phyloP scores from a whole-genome alignment of 2,113 vertebrate genomes.

The Apus apus region DNA sequence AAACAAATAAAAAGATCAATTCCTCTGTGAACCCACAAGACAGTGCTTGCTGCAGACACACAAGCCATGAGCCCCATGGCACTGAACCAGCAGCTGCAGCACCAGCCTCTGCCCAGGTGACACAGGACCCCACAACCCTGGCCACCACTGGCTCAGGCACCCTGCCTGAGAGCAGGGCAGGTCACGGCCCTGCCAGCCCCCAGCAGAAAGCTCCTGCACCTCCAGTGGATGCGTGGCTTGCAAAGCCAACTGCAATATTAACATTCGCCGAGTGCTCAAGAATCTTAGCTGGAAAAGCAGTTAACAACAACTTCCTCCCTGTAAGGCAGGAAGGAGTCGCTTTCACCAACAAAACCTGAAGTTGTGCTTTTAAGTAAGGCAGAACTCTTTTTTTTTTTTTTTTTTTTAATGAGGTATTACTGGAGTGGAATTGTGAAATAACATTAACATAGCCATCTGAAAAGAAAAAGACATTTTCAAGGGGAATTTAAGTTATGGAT shows the following conservation, averaged over 20 bases:
- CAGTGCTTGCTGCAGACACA: background rate
- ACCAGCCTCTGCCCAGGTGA: background rate
- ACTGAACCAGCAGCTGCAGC: background rate
- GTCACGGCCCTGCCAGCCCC: rapidly evolving
- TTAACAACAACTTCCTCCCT: background rate
- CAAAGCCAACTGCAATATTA: background rate
- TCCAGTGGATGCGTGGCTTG: background rate
- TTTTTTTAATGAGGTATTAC: background rate
- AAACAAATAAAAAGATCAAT: background rate
- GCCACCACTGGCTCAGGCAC: background rate
- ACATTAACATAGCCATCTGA: background rate
- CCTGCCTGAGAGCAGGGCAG: rapidly evolving
- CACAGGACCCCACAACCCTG: too few relatives aligned
- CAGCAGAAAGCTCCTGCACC: background rate
- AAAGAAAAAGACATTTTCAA: background rate
- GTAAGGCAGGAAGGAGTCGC: background rate
- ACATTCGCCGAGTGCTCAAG: background rate
- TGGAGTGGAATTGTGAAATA: background rate
- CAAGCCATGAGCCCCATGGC: background rate
- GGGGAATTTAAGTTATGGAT: background rate
- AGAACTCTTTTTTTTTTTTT: background rate
- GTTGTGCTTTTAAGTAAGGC: background rate
- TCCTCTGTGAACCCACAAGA: background rate
- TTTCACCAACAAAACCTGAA: background rate
- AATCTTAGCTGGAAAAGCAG: background rate